Evolutionary conservation across 2,888 invertebrate species (phyloP), one percentile per base, ranked within the genome.

Genomic region (Uloborus plumipes): DNA sequence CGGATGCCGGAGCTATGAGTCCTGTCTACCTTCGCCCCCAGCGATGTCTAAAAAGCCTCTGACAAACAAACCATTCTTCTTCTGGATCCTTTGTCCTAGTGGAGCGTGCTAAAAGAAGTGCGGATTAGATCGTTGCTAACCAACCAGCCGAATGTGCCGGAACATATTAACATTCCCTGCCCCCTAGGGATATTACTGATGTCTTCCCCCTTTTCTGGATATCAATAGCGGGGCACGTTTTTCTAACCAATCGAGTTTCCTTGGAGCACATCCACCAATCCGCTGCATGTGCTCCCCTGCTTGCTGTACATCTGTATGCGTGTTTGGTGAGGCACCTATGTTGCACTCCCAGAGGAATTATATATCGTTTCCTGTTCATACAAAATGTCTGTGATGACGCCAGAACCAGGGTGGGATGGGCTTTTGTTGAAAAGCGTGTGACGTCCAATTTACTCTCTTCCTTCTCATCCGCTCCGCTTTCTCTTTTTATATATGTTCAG

Each of bases 131-230:
- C 80, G 69, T 64, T 74, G 61, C 80, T 82, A 82, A 76, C 81
- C 81, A 82, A 82, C 81, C 75, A 64, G 75, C 64, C 70, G 81
- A 74, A 71, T 81, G 70, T 74, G 75, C 80, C 59, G 75, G 75
- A 82, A 82, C 81, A 76, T 76, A 82, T 82, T 82, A 82, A 82
- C 81, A 82, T 82, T 74, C 80, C 70, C 80, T 70, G 50, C 49
- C 79, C 79, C 80, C 79, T n/a, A 22, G 80, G 80, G 80, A 74
- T 73, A 79, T 79, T 79, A 79, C 61, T 79, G 39, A 50, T 39
- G 61, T 72, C 74, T 26, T 58, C 61, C 66, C 58, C 26, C 58
- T 50, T 51, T 20, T 14, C 18, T 58, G 51, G 64, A 70, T 81
- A 81, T 81, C 74, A 81, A 81, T 81, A 75, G 74, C 18, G 15